Evolutionary conservation across 1,140 invertebrate species (phyloP).

Genomic region (Gonatopus flavifemur): DNA sequence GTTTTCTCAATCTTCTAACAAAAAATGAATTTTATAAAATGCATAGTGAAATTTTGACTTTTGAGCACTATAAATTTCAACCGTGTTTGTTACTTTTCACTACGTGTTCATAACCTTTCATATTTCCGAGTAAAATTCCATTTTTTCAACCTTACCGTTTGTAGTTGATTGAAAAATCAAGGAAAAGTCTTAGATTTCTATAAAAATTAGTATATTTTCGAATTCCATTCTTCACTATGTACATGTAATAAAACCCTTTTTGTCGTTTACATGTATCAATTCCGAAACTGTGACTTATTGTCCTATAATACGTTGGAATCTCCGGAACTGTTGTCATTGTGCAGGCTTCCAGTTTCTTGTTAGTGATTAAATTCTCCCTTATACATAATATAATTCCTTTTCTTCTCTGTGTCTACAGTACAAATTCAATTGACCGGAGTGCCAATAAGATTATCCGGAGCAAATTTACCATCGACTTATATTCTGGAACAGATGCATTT

Average conservation of each 20-base stretch:
- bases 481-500: constrained; percentile 72
- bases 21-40: no score
- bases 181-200: no score
- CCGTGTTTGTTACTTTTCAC: no score
- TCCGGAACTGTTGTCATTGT: neutral
- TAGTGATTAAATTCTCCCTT: constrained; percentile 3
- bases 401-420: constrained; percentile 47
- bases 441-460: constrained; percentile 52
- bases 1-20: no score
- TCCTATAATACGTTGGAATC: neutral
- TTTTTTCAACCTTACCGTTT: no score
- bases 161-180: no score
- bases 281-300: neutral
- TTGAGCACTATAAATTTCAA: no score
- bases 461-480: constrained; percentile 61
- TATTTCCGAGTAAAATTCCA: no score
- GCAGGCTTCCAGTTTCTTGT: neutral
- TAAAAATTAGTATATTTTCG: no score
- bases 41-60: no score
- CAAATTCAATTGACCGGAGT: constrained; percentile 39
- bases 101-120: no score
- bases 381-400: neutral
- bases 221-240: no score
- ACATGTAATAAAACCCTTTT: neutral
- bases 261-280: neutral